A percentile compares a stretch with the other conserved stretches of the same genome.
Evolutionary conservation across 2,797 vertebrate species (phyloP).

Genomic region (Fratercula arctica): DNA sequence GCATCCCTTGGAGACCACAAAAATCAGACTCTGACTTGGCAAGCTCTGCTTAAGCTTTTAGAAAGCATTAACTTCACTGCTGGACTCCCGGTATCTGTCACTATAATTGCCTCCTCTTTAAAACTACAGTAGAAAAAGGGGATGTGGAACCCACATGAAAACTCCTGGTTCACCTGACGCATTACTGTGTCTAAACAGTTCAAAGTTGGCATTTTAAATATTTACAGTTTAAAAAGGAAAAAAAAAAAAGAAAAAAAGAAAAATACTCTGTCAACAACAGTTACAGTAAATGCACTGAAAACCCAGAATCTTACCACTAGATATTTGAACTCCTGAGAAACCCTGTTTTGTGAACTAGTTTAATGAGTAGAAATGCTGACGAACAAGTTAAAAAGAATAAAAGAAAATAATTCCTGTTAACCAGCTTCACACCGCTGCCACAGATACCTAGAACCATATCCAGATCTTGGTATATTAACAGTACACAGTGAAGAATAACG

Average conservation of each 20-base stretch:
- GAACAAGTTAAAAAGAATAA: not conserved
- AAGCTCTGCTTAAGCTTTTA: slow-evolving; percentile 54
- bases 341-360: not conserved
- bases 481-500: not conserved
- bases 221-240: not conserved
- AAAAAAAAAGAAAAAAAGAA: not conserved
- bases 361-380: not conserved
- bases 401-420: not conserved
- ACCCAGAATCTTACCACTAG: not conserved
- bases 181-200: not conserved
- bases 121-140: slow-evolving; percentile 1
- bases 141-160: not conserved
- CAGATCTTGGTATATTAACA: not conserved
- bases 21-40: slow-evolving; percentile 24
- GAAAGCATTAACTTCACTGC: slow-evolving; percentile 51
- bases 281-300: not conserved
- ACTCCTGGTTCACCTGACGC: not conserved
- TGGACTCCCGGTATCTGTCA: slow-evolving; percentile 29
- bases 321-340: not conserved
- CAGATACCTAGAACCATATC: not conserved
- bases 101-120: slow-evolving; percentile 14
- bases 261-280: not conserved
- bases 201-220: not conserved
- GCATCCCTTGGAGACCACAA: slow-evolving; percentile 44
- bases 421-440: not conserved